phyloP scores from a whole-genome alignment of 2,113 vertebrate species.

The Oncorhynchus mykiss region DNA sequence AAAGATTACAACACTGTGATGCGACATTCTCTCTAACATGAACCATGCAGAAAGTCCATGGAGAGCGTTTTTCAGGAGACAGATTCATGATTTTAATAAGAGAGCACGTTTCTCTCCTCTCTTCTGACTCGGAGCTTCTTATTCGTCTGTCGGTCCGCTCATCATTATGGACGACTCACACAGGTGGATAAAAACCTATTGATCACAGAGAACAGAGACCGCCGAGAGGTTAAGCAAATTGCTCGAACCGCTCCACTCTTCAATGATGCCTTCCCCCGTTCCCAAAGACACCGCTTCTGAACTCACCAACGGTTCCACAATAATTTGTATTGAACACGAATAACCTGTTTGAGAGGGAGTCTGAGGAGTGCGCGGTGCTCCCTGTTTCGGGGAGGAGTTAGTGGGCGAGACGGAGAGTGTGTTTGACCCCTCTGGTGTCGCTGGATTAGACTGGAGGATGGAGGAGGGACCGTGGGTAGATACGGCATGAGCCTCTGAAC shows the following conservation, averaged over 20 bases:
- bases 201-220: slow-evolving; percentile 45
- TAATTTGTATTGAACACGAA: slow-evolving; percentile 74
- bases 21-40: background rate
- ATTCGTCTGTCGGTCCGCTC: slow-evolving; percentile 5
- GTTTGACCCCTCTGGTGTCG: background rate
- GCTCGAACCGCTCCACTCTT: background rate
- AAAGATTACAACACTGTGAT: no score
- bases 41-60: background rate
- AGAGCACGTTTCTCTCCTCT: slow-evolving; percentile 10
- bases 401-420: background rate
- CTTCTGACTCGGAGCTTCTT: background rate
- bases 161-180: slow-evolving; percentile 39
- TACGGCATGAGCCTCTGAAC: slow-evolving; percentile 22
- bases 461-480: background rate
- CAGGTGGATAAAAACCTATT: slow-evolving; percentile 55
- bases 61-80: background rate
- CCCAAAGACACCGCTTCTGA: slow-evolving; percentile 23
- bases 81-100: background rate
- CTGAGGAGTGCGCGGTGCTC: background rate
- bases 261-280: slow-evolving; percentile 8
- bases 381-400: background rate
- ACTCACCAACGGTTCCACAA: slow-evolving; percentile 22
- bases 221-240: slow-evolving; percentile 46
- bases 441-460: background rate
- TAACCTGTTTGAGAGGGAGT: slow-evolving; percentile 24